phyloP scores from a whole-genome alignment of 2,797 vertebrate genomes.

The Delichon dasypus region DNA sequence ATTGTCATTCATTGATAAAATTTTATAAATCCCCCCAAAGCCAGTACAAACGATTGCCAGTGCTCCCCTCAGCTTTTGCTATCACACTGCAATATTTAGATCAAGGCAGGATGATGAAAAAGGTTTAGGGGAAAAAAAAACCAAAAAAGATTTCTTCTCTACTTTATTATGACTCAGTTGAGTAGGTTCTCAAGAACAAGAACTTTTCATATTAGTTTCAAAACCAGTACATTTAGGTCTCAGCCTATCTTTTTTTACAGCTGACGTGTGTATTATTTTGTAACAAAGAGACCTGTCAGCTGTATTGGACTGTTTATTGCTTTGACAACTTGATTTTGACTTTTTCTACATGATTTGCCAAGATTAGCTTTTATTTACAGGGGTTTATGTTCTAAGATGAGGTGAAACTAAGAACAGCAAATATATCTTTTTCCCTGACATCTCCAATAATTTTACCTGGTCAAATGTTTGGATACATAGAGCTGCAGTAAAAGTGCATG shows the following conservation, averaged over 20 bases:
- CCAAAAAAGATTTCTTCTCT: not conserved
- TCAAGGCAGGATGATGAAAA: not conserved
- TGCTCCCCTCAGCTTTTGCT: not conserved
- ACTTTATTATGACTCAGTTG: not conserved
- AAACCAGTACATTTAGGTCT: not conserved
- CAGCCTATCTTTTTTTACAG: slow-evolving; percentile 48
- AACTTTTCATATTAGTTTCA: not conserved
- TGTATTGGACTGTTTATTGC: slow-evolving; percentile 41
- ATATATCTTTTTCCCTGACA: slow-evolving; percentile 61
- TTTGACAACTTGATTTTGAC: slow-evolving; percentile 60
- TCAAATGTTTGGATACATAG: slow-evolving; percentile 44
- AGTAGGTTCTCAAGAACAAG: not conserved
- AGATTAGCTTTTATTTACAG: slow-evolving; percentile 64
- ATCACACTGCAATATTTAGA: not conserved
- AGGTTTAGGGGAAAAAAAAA: not conserved
- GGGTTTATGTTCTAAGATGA: slow-evolving; percentile 56
- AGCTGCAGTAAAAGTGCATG: slow-evolving; percentile 41
- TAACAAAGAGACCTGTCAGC: slow-evolving; percentile 47
- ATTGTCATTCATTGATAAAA: not conserved
- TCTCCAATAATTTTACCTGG: slow-evolving; percentile 49
- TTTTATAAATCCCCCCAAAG: not conserved
- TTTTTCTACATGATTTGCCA: slow-evolving; percentile 62
- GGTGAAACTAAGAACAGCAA: slow-evolving; percentile 59
- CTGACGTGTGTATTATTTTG: slow-evolving; percentile 32
- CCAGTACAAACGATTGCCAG: not conserved